Base-by-base conservation (phyloP, 2,113 vertebrate genomes). In the Daboia siamensis region DNA sequence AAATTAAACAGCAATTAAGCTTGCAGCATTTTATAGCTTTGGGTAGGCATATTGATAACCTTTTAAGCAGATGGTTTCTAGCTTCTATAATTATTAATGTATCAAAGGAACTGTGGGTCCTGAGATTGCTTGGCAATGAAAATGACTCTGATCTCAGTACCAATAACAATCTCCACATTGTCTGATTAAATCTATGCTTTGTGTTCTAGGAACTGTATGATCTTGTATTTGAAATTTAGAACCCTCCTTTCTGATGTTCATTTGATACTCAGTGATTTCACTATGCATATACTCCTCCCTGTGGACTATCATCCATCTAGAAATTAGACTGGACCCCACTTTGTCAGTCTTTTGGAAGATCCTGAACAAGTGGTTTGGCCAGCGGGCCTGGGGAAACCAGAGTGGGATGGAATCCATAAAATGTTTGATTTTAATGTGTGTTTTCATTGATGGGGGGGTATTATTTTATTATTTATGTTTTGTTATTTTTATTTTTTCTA, bases 1-100 rank as follows among this genome's bases (percentile, higher is more conserved):
- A 91, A 91, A 91, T 94, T 95, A 91, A 94, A 74, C 24, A 94
- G 26, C 55, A 92, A 92, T 95, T 93, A 87, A 94, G 44, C 46
- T 90, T 74, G 51, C 59, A 59, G 26, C 90, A 1, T 91, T 93
- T 93, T 91, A 91, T 51, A 95, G 94, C 92, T 51, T 84, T 0
- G 2, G 21, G 80, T 20, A 59, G 87, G 93, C 90, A 0, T 86
- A 93, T 89, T 52, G 92, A 51, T 92, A 91, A 69, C 46, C 90
- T 44, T 69, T 92, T 13, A 93, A 95, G 89, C 88, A 88, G 92
- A 91, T 48, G 87, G 33, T 92, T 92, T 93, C 44, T 91, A 56
- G 92, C 44, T 93, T 93, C 59, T 92, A 6, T 80, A 26, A 90
- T 90, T 95, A 93, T 94, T 92, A 94, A 94, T 86, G 52, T 29